Conservation (phyloP, 2,797 vertebrate genomes). For the Tympanoctomys barrerae region DNA sequence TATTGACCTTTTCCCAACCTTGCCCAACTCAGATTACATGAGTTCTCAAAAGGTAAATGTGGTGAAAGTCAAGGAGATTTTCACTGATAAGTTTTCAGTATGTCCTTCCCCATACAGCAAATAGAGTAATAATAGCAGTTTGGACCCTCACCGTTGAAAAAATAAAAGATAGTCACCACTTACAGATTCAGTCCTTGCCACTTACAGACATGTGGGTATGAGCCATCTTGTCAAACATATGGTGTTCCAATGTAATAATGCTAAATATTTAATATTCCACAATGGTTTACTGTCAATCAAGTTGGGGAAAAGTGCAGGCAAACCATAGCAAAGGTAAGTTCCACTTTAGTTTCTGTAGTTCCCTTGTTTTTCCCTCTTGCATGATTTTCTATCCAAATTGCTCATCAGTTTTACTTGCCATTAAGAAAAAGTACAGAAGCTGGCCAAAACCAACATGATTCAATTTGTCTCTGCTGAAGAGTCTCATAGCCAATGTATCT, state of each 20-base stretch:
- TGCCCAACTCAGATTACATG: not conserved
- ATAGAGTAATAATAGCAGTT: conserved; percentile 48
- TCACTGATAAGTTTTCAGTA: not conserved
- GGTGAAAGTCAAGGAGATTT: not conserved
- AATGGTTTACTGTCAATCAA: conserved; percentile 53
- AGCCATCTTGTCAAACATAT: conserved; percentile 65
- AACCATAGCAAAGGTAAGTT: conserved; percentile 62
- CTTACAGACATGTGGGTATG: conserved; percentile 41
- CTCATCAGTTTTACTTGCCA: conserved; percentile 38
- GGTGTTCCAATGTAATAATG: conserved; percentile 64
- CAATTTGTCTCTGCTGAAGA: conserved; percentile 37
- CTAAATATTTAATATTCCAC: conserved; percentile 80
- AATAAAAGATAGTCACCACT: not conserved
- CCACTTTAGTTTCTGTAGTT: conserved; percentile 43
- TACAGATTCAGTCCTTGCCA: conserved; percentile 39
- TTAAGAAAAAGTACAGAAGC: not conserved
- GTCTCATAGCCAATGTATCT: not conserved
- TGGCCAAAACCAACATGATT: not conserved
- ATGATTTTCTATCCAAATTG: conserved; percentile 44
- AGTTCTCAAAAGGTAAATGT: not conserved
- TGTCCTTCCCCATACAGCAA: not conserved
- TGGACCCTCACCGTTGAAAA: conserved; percentile 47
- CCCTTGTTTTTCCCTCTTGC: conserved; percentile 13
- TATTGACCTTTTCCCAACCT: not conserved
- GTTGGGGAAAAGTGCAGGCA: conserved; percentile 46